Percentiles rank a stretch among this genome's conserved stretches.
Evolutionary conservation across 2,113 vertebrate species (phyloP).

Genomic region (Bubo blakistoni): DNA sequence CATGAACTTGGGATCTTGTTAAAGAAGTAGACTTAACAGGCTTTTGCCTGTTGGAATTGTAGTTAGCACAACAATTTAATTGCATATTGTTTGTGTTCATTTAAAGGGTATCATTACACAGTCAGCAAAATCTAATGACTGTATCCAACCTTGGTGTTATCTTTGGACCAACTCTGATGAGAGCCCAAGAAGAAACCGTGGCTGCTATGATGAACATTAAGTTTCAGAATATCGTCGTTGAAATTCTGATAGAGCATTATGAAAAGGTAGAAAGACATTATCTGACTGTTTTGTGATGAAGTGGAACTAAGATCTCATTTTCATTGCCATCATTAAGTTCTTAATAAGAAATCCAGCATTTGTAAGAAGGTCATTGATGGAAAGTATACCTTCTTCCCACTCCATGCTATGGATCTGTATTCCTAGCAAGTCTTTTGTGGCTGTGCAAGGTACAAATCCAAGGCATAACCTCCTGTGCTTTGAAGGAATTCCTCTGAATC

Average conservation of each 20-base stretch:
- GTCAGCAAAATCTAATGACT: conserved; percentile 95
- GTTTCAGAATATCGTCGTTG: conserved; percentile 98
- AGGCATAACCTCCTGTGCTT: background rate
- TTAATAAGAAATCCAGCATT: background rate
- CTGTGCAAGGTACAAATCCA: background rate
- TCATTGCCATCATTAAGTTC: background rate
- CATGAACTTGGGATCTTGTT: background rate
- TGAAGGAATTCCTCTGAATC: background rate
- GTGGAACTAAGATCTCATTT: background rate
- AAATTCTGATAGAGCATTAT: conserved; percentile 97
- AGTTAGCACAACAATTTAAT: background rate
- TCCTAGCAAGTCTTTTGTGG: background rate
- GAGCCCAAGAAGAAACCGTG: conserved; percentile 96
- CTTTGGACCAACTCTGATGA: conserved; percentile 95
- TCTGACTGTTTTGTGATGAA: background rate
- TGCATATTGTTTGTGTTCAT: conserved; percentile 11
- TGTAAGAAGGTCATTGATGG: background rate
- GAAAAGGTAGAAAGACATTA: conserved; percentile 80
- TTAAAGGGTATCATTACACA: conserved; percentile 91
- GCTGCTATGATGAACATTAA: conserved; percentile 99
- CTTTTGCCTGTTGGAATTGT: background rate
- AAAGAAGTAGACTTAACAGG: background rate
- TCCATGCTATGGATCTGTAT: background rate
- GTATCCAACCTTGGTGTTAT: conserved; percentile 97
- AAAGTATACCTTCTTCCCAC: background rate